Evolutionary conservation across 1,140 invertebrate genomes (phyloP).

Genomic region (Trachymyrmex septentrionalis): DNA sequence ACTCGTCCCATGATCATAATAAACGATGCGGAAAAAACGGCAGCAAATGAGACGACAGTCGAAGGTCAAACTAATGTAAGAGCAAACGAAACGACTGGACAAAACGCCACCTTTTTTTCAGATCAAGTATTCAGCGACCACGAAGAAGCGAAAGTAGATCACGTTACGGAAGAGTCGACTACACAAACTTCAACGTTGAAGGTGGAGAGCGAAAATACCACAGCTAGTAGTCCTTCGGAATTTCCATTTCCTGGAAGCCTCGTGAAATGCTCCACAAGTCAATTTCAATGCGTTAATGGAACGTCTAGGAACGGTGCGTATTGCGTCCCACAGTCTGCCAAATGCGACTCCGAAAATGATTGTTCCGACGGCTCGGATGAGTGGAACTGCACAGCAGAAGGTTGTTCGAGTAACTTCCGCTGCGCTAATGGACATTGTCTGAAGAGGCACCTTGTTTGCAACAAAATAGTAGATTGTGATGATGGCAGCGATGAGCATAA

Average conservation of each 20-base stretch:
- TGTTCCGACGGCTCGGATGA: conserved; percentile 90
- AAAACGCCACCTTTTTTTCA: not conserved
- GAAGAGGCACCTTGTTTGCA: conserved; percentile 90
- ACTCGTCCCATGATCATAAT: not conserved
- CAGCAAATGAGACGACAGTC: not conserved
- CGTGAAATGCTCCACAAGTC: conserved; percentile 87
- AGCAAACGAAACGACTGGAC: conserved; percentile 10
- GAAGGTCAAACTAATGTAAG: not conserved
- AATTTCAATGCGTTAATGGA: conserved; percentile 89
- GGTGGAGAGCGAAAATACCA: not conserved
- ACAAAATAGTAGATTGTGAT: conserved; percentile 90
- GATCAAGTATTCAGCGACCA: not conserved
- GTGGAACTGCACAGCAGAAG: conserved; percentile 87
- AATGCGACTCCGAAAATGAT: conserved; percentile 89
- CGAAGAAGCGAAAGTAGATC: conserved; percentile 23
- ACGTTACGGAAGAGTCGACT: conserved; percentile 20
- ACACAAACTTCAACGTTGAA: conserved; percentile 25
- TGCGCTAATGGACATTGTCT: conserved; percentile 92
- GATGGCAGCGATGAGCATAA: conserved; percentile 91
- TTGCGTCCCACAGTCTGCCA: conserved; percentile 87
- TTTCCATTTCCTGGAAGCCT: conserved; percentile 74
- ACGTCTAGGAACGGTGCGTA: conserved; percentile 88
- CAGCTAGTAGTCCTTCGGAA: conserved; percentile 16
- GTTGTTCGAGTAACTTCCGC: conserved; percentile 89
- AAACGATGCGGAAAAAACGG: not conserved